A percentile compares a stretch with the other conserved stretches of the same genome.
Evolutionary conservation across 2,888 invertebrate genomes (phyloP).

Genomic region (Temnothorax ravouxi): DNA sequence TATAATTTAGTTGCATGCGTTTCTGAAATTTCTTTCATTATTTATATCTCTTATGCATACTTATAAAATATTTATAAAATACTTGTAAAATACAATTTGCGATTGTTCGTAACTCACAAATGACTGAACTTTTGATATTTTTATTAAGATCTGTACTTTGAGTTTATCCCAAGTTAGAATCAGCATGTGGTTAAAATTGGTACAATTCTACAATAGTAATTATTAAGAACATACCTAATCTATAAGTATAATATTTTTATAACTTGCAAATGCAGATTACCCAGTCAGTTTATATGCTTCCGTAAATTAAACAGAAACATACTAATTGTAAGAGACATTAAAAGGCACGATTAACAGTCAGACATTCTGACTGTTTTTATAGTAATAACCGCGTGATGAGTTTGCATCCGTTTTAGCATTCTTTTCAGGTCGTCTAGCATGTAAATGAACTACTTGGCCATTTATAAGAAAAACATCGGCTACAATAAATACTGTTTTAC

Average conservation of each 20-base stretch:
- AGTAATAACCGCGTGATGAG: not conserved
- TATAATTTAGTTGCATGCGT: not conserved
- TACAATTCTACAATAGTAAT: not conserved
- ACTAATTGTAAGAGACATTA: not conserved
- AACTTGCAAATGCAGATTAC: not conserved
- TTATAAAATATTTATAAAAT: not conserved
- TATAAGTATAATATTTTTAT: not conserved
- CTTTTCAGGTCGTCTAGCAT: not conserved
- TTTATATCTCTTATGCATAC: not conserved
- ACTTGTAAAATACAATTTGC: not conserved
- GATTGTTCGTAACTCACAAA: not conserved
- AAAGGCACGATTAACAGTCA: not conserved
- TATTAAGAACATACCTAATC: not conserved
- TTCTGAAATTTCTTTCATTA: not conserved
- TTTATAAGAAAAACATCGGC: not conserved
- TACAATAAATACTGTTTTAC: not conserved
- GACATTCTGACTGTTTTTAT: constrained; percentile 2
- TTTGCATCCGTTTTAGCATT: not conserved
- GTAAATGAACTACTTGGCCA: constrained; percentile 9
- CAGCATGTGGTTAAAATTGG: not conserved
- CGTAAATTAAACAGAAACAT: not conserved
- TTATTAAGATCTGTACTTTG: not conserved
- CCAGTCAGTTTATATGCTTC: not conserved
- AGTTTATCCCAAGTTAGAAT: not conserved
- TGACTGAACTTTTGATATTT: not conserved